Evolutionary conservation across 2,113 vertebrate species (phyloP).

Genomic region (Sinocyclocheilus grahami): DNA sequence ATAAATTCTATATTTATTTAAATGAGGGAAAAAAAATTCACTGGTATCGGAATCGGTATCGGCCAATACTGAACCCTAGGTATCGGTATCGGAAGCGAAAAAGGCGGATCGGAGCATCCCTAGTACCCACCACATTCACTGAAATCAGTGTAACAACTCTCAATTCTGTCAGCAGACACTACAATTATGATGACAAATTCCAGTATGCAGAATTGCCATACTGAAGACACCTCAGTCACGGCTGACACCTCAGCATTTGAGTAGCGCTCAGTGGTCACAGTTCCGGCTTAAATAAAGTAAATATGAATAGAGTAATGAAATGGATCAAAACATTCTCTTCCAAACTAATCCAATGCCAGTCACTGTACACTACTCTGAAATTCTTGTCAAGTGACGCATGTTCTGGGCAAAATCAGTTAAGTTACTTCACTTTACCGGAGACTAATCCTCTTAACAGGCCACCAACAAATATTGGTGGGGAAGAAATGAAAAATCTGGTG

Average conservation of each 20-base stretch:
- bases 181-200: slow-evolving; percentile 8
- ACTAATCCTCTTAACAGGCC: slow-evolving; percentile 64
- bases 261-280: background rate
- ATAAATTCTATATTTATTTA: too few relatives aligned
- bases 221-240: slow-evolving; percentile 9
- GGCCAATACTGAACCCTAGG: too few relatives aligned
- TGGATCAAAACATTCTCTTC: background rate
- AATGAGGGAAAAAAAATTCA: too few relatives aligned
- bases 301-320: background rate
- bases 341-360: slow-evolving; percentile 11
- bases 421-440: slow-evolving; percentile 16
- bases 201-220: background rate
- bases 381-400: slow-evolving; percentile 60
- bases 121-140: too few relatives aligned
- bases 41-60: too few relatives aligned
- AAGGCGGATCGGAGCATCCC: too few relatives aligned
- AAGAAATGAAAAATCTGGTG: slow-evolving; percentile 16
- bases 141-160: too few relatives aligned
- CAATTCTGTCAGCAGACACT: too few relatives aligned
- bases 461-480: slow-evolving; percentile 48
- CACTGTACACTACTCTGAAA: slow-evolving; percentile 41
- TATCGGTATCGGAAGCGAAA: too few relatives aligned
- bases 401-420: slow-evolving; percentile 47
- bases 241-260: background rate
- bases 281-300: background rate